Evolutionary conservation across 2,888 invertebrate genomes (phyloP), one percentile per base, ranked within the genome.

Genomic region (Platycheirus rosarum): DNA sequence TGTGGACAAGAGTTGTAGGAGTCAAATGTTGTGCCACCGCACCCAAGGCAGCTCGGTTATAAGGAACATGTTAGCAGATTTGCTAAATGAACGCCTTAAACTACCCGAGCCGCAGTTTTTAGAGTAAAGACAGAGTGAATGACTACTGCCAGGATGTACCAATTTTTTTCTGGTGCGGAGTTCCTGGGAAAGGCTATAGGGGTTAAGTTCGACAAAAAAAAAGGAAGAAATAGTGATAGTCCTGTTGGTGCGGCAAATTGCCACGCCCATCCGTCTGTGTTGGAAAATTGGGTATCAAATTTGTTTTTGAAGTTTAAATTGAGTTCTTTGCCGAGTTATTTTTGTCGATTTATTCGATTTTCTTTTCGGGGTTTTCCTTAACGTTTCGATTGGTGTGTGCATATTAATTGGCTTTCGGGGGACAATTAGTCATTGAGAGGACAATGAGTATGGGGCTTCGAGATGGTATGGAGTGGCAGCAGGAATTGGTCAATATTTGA

Each of bases 291-390:
- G 29, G 37, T 65, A 75, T 60, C 57, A 44, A 69, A 69, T 80
- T 80, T 75, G 69, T 70, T 57, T 80, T 70, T 60, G 69, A 80
- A 75, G 57, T 75, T 60, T 65, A 60, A 80, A 80, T 80, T 80
- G 75, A 80, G 75, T 70, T 51, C 60, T 69, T 79, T 69, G 20
- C 8, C 20, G 44, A 69, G 49, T 57, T 63, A 65, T 63, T 69
- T 49, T 44, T 18, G 11, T 60, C 60, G 60, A 60, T 60, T 73
- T 40, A 32, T 49, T 44, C 0, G 44, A 55, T 63, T 55, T 55
- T 46, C 53, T 40, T 49, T 23, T 32, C 0, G 40, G n/a, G n/a
- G 53, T 40, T 62, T 35, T 16, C 57, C 16, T 18, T 46, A 18
- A 20, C 32, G 51, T 48, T 37, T 57, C 6, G 37, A 37, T 48